Conservation (phyloP, 2,797 vertebrate species). For the Labroides dimidiatus region DNA sequence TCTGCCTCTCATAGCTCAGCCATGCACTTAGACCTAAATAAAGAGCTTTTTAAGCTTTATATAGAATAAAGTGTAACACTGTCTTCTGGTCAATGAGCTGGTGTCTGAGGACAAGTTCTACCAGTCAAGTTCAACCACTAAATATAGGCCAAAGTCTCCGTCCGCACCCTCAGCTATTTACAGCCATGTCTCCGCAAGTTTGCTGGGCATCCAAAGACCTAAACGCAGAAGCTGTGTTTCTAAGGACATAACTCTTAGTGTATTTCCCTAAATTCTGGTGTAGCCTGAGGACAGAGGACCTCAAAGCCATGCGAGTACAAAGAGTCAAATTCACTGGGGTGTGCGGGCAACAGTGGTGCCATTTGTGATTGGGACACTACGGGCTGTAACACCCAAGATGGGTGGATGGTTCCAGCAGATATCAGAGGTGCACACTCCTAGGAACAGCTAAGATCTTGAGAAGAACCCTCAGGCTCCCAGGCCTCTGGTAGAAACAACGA, state of each 20-base stretch:
- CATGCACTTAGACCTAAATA: constrained; percentile 1
- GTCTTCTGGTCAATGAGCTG: constrained; percentile 40
- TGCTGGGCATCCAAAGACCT: constrained; percentile 50
- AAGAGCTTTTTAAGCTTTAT: not conserved
- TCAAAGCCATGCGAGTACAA: constrained; percentile 3
- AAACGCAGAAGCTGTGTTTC: constrained; percentile 51
- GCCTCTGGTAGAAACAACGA: too few species aligned
- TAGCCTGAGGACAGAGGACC: constrained; percentile 10
- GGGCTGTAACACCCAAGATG: too few species aligned
- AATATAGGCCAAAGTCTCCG: constrained; percentile 79
- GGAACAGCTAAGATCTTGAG: too few species aligned
- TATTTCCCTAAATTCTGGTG: constrained; percentile 10
- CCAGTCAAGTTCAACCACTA: constrained; percentile 70
- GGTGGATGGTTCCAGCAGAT: too few species aligned
- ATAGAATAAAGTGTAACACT: constrained; percentile 29
- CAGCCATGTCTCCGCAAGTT: constrained; percentile 68
- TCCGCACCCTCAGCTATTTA: constrained; percentile 79
- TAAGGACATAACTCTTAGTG: constrained; percentile 25
- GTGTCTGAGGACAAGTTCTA: constrained; percentile 51
- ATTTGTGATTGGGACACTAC: too few species aligned
- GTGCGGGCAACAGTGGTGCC: too few species aligned
- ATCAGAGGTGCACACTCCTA: too few species aligned
- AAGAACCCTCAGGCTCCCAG: too few species aligned
- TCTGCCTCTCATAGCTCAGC: not conserved
- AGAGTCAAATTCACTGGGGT: not conserved